Conservation (phyloP, 37 sponge, comb jelly and placozoan species). For the Lycopodina hypogea region DNA sequence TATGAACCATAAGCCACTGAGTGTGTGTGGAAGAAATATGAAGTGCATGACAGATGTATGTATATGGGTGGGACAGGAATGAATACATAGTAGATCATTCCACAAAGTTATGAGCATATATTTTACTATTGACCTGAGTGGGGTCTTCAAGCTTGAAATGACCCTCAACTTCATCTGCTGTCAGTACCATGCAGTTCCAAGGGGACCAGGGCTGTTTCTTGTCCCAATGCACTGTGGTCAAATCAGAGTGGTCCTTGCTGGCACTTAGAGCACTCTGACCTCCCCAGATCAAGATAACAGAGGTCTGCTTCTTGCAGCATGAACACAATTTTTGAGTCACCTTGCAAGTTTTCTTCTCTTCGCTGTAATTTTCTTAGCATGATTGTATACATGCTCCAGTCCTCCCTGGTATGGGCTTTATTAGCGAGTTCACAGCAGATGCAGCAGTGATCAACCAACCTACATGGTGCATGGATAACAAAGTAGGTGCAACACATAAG, state of each 20-base stretch:
- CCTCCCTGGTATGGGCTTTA: conserved; percentile 73
- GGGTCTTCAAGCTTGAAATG: conserved; percentile 62
- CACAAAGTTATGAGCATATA: background rate
- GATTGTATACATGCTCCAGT: conserved; percentile 72
- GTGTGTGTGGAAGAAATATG: too few relatives aligned
- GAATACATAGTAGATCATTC: too few relatives aligned
- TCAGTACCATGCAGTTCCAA: conserved; percentile 90
- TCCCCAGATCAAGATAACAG: conserved; percentile 86
- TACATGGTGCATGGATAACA: too few relatives aligned
- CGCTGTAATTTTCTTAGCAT: conserved; percentile 61
- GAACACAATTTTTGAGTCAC: conserved; percentile 72
- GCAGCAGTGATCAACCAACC: conserved; percentile 71
- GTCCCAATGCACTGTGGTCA: conserved; percentile 81
- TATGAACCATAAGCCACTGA: too few relatives aligned
- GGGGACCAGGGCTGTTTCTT: conserved; percentile 76
- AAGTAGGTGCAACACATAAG: too few relatives aligned
- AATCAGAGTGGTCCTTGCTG: conserved; percentile 66
- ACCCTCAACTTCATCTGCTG: conserved; percentile 69
- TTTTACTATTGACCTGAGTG: conserved; percentile 47
- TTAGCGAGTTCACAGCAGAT: conserved; percentile 75
- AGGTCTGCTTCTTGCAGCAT: conserved; percentile 85
- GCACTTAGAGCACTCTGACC: conserved; percentile 85
- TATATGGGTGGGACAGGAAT: too few relatives aligned
- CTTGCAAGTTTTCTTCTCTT: conserved; percentile 65
- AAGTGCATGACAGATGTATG: too few relatives aligned